These are phyloP conservation scores for Piprites chloris DNA, from an alignment of 2,113 vertebrate genomes.

Conservation along the genomic window DNA sequence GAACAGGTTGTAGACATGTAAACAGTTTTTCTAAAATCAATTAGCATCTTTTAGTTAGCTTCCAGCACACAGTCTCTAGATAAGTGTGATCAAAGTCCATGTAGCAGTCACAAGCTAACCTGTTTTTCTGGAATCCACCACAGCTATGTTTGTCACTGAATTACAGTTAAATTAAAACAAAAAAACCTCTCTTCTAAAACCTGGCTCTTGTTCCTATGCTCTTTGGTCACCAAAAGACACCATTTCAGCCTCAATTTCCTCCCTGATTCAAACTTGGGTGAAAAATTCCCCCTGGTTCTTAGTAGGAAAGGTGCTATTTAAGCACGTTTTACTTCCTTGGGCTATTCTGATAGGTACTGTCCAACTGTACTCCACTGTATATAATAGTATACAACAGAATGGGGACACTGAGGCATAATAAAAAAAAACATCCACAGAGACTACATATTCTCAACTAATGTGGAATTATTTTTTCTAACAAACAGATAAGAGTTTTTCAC, in stretches of 20 bases:
- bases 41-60: not conserved
- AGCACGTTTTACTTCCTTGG: not conserved
- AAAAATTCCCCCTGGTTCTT: not conserved
- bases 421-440: not conserved
- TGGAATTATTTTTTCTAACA: not conserved
- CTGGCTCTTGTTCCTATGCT: not conserved
- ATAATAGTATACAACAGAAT: not conserved
- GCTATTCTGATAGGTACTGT: not conserved
- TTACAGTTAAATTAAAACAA: not conserved
- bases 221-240: not conserved
- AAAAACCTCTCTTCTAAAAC: not conserved
- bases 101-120: not conserved
- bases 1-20: not conserved
- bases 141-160: not conserved
- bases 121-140: not conserved
- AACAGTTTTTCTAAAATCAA: not conserved
- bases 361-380: not conserved
- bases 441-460: not conserved
- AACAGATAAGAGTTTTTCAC: not conserved
- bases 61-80: not conserved
- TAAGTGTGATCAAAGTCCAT: not conserved
- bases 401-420: not conserved
- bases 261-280: not conserved
- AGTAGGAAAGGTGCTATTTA: not conserved
- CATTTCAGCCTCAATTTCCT: not conserved